These are phyloP conservation scores for Ornithoptera alexandrae DNA, from an alignment of 2,888 invertebrate species.

Conservation along the genomic window DNA sequence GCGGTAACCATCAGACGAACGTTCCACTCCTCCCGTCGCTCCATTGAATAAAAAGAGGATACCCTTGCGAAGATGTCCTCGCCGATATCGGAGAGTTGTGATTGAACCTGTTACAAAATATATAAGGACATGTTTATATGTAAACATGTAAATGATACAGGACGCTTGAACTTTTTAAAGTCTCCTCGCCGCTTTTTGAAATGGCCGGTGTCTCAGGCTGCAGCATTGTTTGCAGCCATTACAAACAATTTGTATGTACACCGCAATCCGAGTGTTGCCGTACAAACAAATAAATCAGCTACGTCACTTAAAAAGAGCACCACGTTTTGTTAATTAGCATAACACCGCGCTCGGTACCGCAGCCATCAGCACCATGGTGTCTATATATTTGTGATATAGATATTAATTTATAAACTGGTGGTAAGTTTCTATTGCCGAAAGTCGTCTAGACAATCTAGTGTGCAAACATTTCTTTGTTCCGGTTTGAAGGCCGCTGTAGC, in stretches of 20 bases:
- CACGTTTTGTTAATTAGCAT: conserved; percentile 31
- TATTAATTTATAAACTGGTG: too few species aligned
- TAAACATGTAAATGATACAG: conserved; percentile 5
- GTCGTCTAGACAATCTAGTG: too few species aligned
- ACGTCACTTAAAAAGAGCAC: conserved; percentile 27
- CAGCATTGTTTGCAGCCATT: conserved; percentile 13
- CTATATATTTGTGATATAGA: conserved; percentile 30
- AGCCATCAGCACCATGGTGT: conserved; percentile 32
- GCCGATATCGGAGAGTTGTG: too few species aligned
- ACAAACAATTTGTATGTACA: conserved; percentile 24
- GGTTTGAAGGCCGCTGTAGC: too few species aligned
- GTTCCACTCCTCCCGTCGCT: too few species aligned
- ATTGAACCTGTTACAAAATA: neutral
- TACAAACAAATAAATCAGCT: conserved; percentile 29
- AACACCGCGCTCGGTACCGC: conserved; percentile 30
- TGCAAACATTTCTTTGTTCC: too few species aligned
- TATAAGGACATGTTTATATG: neutral
- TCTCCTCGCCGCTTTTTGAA: conserved; percentile 12
- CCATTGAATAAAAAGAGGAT: too few species aligned
- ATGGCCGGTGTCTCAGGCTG: conserved; percentile 15
- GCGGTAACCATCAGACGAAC: too few species aligned
- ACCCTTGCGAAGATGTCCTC: too few species aligned
- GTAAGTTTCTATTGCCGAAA: too few species aligned
- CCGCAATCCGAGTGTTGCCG: conserved; percentile 14
- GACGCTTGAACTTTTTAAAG: neutral